Base-by-base conservation (phyloP, 2,888 invertebrate genomes). In the Melitaea athalia region DNA sequence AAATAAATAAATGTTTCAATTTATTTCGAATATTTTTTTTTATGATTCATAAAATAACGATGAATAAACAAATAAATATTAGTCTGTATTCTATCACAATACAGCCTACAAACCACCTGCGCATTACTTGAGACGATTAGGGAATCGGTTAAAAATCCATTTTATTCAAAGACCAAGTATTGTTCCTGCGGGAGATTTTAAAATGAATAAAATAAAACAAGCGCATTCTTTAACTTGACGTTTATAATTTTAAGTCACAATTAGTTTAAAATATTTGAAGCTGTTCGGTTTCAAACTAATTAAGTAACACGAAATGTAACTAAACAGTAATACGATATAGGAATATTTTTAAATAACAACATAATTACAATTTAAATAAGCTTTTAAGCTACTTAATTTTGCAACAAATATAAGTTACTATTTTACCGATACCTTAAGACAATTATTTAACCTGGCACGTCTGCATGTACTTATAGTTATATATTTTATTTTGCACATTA, bases 171-270 rank as follows among this genome's bases (percentile, higher is more conserved):
- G 8, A 5, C 38, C 0, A 38, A 38, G 38, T 38, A 5, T 38
- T 7, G 38, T 38, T 38, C 6, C 38, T 38, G 38, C 38, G 8
- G 38, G 0, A 49, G 14, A 15, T 49, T 10, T 53, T 12, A 14
- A 14, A 31, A 5, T 24, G 24, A 31, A 24, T 24, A 43, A 49
- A 5, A 43, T 14, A 52, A 69, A 74, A 75, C 71, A 52, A 78
- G 75, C 74, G 72, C 76, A 71, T 64, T 72, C n/a, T 61, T 65
- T 67, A 72, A 77, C 75, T 81, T 82, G 81, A 85, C 81, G 79
- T 85, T 81, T 84, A 82, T 81, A 82, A 79, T 83, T 84, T 86
- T 79, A 84, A 83, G 85, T 78, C 84, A 87, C 85, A 88, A 55
- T 55, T 57, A 57, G 42, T 57, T 84, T 84, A 83, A 87, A 87